phyloP scores from a whole-genome alignment of 2,113 vertebrate genomes.

The Phaethornis superciliosus region DNA sequence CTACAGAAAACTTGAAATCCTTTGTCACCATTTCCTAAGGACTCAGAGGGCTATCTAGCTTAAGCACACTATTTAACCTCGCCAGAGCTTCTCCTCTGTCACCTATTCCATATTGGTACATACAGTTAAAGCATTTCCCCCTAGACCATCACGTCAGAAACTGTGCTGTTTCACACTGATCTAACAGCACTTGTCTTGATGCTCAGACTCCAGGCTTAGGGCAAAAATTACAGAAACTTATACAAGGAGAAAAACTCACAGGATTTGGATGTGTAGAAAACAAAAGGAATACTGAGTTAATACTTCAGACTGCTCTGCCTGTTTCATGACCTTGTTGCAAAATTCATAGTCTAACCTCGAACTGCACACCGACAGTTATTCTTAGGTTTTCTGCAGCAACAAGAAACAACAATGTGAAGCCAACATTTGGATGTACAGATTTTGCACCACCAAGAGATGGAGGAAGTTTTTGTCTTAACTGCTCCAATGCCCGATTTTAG shows the following conservation, averaged over 20 bases:
- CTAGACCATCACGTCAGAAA: background rate
- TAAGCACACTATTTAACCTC: background rate
- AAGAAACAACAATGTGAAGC: background rate
- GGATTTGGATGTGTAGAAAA: background rate
- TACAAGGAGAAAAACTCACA: background rate
- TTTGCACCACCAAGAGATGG: background rate
- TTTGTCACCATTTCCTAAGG: background rate
- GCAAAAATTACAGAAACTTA: background rate
- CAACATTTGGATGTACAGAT: rapidly evolving
- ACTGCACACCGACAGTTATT: background rate
- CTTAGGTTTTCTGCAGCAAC: background rate
- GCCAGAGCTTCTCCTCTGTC: background rate
- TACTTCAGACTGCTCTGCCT: background rate
- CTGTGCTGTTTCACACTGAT: background rate
- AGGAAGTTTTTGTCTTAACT: background rate
- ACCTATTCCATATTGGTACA: rapidly evolving
- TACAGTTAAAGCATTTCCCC: background rate
- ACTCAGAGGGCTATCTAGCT: background rate
- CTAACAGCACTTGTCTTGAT: background rate
- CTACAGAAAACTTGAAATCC: background rate
- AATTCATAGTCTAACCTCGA: background rate
- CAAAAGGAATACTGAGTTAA: background rate
- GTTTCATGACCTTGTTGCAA: background rate
- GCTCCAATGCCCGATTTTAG: background rate
- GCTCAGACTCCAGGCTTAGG: background rate